Base-by-base conservation (phyloP, 2,797 vertebrate genomes). In the Tolypeutes matacus region DNA sequence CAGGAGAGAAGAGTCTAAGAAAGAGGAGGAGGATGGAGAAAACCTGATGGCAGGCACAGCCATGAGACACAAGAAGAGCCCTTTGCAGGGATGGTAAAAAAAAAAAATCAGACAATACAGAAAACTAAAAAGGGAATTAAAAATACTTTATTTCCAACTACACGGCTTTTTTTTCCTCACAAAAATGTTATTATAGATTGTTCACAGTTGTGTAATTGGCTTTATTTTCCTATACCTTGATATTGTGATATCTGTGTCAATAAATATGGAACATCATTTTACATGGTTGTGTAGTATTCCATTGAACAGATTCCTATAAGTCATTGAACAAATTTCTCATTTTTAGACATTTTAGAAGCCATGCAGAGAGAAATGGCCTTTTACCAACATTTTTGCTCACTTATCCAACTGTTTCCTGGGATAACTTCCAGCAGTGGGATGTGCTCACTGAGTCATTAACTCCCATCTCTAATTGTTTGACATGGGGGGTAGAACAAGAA, bases 51-150 rank as follows among this genome's bases (percentile, higher is more conserved):
- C 39, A 39, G 39, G 39, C 39, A 39, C 39, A 39, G 39, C 39
- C 39, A 39, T 7, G 39, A 39, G 39, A 39, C 39, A 39, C 7
- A 7, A 39, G 39, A 39, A 39, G 39, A 39, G 39, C 39, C 39
- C 39, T 39, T 39, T 39, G 39, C 39, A 39, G 39, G 4, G 39
- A 39, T 39, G 39, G 39, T 39, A 39, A 39, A 39, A 39, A 39
- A 39, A 39, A 58, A 15, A 29, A 69, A 73, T 64, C 76, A 64
- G 49, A 83, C n/a, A 39, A 39, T 39, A 27, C 4, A 73, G 51
- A 94, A 91, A 51, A 17, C 34, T 64, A 64, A 75, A 86, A 25
- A 94, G 31, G 20, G 62, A 92, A 89, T 58, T 53, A 12, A 85
- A 77, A 92, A 90, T 34, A 42, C 42, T 31, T 72, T 14, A 27